Percentiles rank a stretch among this genome's conserved stretches.
phyloP scores from a whole-genome alignment of 2,113 vertebrate species.

The Carassius auratus region DNA sequence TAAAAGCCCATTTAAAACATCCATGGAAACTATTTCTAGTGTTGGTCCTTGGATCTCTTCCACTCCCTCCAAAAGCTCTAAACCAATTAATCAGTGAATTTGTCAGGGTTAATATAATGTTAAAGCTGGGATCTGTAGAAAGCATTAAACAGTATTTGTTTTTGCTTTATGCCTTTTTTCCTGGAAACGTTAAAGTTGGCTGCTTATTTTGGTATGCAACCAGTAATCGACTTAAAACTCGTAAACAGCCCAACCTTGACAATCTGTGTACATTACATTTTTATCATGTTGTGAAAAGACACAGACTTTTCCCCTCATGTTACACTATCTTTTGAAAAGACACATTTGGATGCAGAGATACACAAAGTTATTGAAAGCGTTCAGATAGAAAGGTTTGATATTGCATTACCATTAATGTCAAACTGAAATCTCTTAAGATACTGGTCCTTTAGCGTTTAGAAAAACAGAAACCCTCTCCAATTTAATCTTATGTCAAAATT shows the following conservation, averaged over 20 bases:
- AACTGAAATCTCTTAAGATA: neutral
- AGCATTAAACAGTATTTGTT: neutral
- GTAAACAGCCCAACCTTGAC: constrained; percentile 37
- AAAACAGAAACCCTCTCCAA: neutral
- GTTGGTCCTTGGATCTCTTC: constrained; percentile 39
- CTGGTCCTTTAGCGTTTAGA: neutral
- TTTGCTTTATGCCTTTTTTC: neutral
- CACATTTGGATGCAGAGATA: constrained; percentile 5
- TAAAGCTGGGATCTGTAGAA: constrained; percentile 16
- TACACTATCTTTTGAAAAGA: neutral
- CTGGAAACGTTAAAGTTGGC: constrained; percentile 15
- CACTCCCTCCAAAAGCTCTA: constrained; percentile 11
- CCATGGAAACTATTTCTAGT: constrained; percentile 6
- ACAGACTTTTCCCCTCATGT: neutral
- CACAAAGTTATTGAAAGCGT: neutral
- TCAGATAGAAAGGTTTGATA: constrained; percentile 6
- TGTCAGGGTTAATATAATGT: constrained; percentile 40
- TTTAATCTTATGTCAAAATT: neutral
- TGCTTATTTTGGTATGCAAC: constrained; percentile 39
- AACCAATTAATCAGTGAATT: constrained; percentile 35
- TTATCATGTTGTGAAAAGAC: neutral
- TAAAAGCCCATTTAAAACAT: constrained; percentile 24
- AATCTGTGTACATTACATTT: neutral
- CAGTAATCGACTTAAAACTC: neutral
- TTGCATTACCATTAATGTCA: neutral